Conservation (phyloP, 2,888 invertebrate genomes). For the Orthosia incerta region DNA sequence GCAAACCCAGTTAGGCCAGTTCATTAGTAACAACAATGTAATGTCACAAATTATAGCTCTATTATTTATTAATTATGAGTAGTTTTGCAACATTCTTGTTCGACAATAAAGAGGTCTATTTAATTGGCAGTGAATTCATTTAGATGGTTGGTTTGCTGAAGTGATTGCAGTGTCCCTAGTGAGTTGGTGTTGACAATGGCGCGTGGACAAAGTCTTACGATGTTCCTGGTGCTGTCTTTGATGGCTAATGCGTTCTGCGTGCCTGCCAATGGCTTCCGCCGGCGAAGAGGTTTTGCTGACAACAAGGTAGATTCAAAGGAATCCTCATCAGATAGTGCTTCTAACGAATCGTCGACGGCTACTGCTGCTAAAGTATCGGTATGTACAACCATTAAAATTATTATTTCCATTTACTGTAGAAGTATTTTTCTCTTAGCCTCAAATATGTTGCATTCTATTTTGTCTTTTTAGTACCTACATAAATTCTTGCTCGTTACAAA, state of each 20-base stretch:
- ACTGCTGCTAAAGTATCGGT: slow-evolving; percentile 24
- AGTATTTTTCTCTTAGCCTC: neutral
- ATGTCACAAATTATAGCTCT: slow-evolving; percentile 34
- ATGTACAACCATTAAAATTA: neutral
- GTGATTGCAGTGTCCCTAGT: slow-evolving; percentile 63
- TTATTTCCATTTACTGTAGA: too few relatives aligned
- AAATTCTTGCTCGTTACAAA: neutral
- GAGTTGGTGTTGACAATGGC: slow-evolving; percentile 73
- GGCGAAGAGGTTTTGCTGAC: slow-evolving; percentile 57
- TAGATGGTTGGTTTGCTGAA: slow-evolving; percentile 32
- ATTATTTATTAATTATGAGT: slow-evolving; percentile 37
- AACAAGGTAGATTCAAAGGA: slow-evolving; percentile 36
- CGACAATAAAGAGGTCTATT: slow-evolving; percentile 23
- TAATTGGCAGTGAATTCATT: slow-evolving; percentile 33
- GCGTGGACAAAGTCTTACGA: slow-evolving; percentile 67
- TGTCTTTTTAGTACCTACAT: neutral
- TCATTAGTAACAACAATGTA: slow-evolving; percentile 27
- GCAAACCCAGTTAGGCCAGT: slow-evolving; percentile 8
- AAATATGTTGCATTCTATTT: neutral
- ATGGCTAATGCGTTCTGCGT: slow-evolving; percentile 76
- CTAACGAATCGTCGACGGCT: slow-evolving; percentile 17
- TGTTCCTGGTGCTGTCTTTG: slow-evolving; percentile 73
- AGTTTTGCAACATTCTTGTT: slow-evolving; percentile 58
- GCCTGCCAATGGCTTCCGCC: slow-evolving; percentile 67
- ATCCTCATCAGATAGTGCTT: slow-evolving; percentile 7